Base-by-base conservation (phyloP, 2,888 invertebrate species). In the Amblyjoppa fuscipennis region DNA sequence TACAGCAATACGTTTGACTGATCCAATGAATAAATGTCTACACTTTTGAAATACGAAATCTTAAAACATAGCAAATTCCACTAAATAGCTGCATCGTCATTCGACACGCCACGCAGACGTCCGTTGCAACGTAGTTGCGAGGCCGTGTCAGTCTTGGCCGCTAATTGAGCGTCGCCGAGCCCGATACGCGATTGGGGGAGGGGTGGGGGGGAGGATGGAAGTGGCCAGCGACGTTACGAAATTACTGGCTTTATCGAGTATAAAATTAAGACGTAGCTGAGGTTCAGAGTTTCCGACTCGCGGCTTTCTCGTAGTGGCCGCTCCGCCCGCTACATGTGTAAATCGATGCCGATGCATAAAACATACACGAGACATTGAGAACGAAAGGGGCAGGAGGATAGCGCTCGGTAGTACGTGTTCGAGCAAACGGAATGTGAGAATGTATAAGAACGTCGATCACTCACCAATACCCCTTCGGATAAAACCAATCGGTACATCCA, bases 161-260 rank as follows among this genome's bases (percentile, higher is more conserved):
- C 16, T 49, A 49, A 49, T 49, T 49, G 16, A 16, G 45, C 3
- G 3, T 45, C 16, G 45, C 45, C 16, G 16, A 45, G 11, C 41
- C 7, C 41, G 41, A 41, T 41, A 41, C 41, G 41, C 41, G 0
- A 11, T 41, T 0, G 0, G 41, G 9, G 41, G 34, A 5, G 0
- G 41, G 41, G 41, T 7, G 9, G 13, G 3, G 11, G 1, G 9
- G 2, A 4, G 45, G 4, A 0, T 0, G 45, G 16, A 16, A 16
- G 45, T 49, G 16, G 2, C 16, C 16, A 3, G 45, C 45, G 16
- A 49, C 45, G 45, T 38, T 59, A 45, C 74, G 85, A 87, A 91
- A 92, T 92, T 91, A 92, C 91, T 91, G 90, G 89, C 90, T 90
- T 90, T 91, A 91, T 90, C 90, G 90, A 89, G 91, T 91, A 91